phyloP scores from a whole-genome alignment of 2,888 invertebrate genomes.

The Ethmia dodecea region DNA sequence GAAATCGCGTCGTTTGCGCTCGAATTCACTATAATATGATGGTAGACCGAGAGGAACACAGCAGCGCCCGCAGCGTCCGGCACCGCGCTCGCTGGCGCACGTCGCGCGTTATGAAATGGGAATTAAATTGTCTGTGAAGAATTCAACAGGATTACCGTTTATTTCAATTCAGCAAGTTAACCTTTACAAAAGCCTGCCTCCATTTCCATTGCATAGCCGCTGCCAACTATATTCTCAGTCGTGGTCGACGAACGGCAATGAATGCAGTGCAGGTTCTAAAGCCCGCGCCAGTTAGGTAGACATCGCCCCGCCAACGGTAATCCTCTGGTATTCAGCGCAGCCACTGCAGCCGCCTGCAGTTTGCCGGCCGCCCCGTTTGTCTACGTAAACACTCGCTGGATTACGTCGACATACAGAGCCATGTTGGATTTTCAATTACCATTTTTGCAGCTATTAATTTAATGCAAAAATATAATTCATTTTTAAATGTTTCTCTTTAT shows the following conservation, averaged over 20 bases:
- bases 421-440: background rate
- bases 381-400: constrained; percentile 29
- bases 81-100: constrained; percentile 31
- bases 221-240: constrained; percentile 1
- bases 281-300: constrained; percentile 7
- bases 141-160: constrained; percentile 49
- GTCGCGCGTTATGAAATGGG: constrained; percentile 52
- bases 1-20: constrained; percentile 33
- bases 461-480: too few relatives aligned
- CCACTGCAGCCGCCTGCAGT: constrained; percentile 29
- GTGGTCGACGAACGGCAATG: constrained; percentile 30
- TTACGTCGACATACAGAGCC: constrained; percentile 19
- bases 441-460: too few relatives aligned
- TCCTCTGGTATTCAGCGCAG: constrained; percentile 30
- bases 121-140: constrained; percentile 66
- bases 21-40: constrained; percentile 33
- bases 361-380: constrained; percentile 24
- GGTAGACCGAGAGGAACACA: too few relatives aligned
- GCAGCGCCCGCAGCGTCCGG: constrained; percentile 2
- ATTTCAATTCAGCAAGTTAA: constrained; percentile 21
- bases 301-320: constrained; percentile 25
- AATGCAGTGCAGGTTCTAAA: constrained; percentile 9
- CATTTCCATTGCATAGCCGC: constrained; percentile 26
- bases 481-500: too few relatives aligned
- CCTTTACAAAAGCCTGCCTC: constrained; percentile 10